Conservation (phyloP, 2,113 vertebrate species). For the Pyxicephalus adspersus region DNA sequence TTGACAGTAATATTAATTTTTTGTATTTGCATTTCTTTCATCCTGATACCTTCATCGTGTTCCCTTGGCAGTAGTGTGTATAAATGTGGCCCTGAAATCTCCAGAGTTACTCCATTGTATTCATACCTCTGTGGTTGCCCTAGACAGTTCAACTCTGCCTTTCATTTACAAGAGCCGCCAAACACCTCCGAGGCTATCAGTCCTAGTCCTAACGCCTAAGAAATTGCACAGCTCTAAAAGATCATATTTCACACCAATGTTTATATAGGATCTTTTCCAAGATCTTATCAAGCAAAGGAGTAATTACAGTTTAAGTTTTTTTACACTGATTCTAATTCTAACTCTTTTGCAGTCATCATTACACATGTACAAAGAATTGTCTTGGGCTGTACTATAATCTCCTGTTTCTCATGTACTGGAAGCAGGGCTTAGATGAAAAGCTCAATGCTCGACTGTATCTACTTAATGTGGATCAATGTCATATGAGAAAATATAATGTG, state of each 20-base stretch:
- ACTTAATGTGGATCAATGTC: conserved; percentile 1
- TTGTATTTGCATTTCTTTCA: not conserved
- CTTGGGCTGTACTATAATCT: not conserved
- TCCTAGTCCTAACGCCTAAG: conserved; percentile 63
- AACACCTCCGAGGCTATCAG: conserved; percentile 68
- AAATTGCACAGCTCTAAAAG: conserved; percentile 67
- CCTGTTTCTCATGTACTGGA: conserved; percentile 1
- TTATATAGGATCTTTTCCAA: conserved; percentile 70
- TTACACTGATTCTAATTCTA: conserved; percentile 64
- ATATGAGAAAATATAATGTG: not conserved
- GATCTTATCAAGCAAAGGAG: conserved; percentile 74
- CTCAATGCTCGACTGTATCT: not conserved
- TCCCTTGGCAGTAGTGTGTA: conserved; percentile 10
- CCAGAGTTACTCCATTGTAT: conserved; percentile 34
- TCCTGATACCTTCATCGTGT: not conserved
- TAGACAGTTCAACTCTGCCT: conserved; percentile 66
- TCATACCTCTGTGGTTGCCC: conserved; percentile 55
- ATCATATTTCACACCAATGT: conserved; percentile 72
- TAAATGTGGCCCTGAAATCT: conserved; percentile 2
- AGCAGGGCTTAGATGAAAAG: not conserved
- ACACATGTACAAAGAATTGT: conserved; percentile 12
- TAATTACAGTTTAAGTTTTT: conserved; percentile 69
- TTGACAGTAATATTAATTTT: too few species aligned
- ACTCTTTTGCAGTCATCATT: conserved; percentile 60
- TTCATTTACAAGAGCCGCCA: conserved; percentile 72